phyloP scores from a whole-genome alignment of 2,797 vertebrate genomes.

The Mormyrops boulengeri region DNA sequence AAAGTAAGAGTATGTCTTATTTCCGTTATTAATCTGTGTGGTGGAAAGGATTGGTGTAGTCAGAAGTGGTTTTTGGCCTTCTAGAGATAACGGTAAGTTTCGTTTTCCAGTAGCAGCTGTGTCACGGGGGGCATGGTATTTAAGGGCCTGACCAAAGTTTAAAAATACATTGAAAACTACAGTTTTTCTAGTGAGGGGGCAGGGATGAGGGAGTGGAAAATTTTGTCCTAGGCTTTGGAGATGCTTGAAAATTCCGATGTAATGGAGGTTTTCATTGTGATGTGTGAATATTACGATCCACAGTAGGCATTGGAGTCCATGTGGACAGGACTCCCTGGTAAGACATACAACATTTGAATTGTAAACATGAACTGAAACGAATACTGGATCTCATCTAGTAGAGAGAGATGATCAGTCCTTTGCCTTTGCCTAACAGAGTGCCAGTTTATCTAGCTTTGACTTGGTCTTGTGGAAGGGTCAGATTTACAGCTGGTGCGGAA shows the following conservation, averaged over 20 bases:
- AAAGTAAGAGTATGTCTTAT: neutral
- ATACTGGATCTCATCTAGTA: neutral
- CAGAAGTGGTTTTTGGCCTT: neutral
- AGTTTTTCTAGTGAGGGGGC: neutral
- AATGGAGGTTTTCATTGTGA: neutral
- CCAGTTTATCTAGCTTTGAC: neutral
- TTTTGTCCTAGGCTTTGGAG: neutral
- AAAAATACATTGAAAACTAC: neutral
- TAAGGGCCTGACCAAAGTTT: neutral
- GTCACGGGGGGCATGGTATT: neutral
- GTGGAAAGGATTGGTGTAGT: neutral
- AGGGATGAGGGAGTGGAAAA: neutral
- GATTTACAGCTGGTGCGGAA: neutral
- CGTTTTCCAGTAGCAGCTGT: neutral
- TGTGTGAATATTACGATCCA: neutral
- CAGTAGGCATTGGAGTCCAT: neutral
- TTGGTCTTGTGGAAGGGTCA: neutral
- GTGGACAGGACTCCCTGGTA: neutral
- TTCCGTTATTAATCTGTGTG: neutral
- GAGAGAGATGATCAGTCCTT: neutral
- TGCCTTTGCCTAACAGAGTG: neutral
- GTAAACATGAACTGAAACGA: neutral
- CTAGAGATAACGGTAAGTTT: neutral
- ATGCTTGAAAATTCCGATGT: neutral
- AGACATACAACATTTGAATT: neutral